Evolutionary conservation across 2,113 vertebrate genomes (phyloP).

Genomic region (Plotosus lineatus): DNA sequence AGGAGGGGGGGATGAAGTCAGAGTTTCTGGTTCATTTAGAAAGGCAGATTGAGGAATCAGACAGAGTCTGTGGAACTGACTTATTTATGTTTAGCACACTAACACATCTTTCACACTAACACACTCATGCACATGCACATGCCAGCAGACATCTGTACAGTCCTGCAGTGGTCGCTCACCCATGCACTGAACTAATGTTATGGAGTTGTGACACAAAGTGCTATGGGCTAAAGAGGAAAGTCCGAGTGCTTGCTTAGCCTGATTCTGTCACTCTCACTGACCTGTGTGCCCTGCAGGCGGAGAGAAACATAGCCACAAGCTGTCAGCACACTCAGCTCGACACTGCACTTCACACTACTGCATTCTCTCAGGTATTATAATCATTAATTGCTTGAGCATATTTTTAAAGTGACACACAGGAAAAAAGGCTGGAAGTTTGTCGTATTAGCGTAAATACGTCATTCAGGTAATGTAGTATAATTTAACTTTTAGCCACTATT

Average conservation of each 20-base stretch:
- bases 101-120: conserved; percentile 10
- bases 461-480: too few species aligned
- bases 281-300: conserved; percentile 62
- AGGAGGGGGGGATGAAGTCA: conserved; percentile 46
- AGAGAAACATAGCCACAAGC: conserved; percentile 7
- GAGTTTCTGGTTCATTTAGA: conserved; percentile 46
- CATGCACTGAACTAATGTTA: conserved; percentile 67
- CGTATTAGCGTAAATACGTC: too few species aligned
- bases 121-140: conserved; percentile 29
- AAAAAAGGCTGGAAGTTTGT: conserved; percentile 12
- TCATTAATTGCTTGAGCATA: conserved; percentile 13
- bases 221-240: conserved; percentile 66
- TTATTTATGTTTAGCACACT: conserved; percentile 21
- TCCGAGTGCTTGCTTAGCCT: conserved; percentile 67
- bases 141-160: conserved; percentile 40
- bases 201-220: conserved; percentile 65
- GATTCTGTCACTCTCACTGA: conserved; percentile 66
- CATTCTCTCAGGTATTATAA: conserved; percentile 18
- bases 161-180: conserved; percentile 59
- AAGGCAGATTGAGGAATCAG: conserved; percentile 22
- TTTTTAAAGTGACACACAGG: neutral
- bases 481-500: too few species aligned
- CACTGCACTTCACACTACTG: neutral
- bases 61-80: conserved; percentile 14
- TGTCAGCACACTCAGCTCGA: conserved; percentile 12